A percentile compares a stretch with the other conserved stretches of the same genome.
These are phyloP conservation scores for Tachysurus vachellii DNA, from an alignment of 2,113 vertebrate genomes.

Conservation along the genomic window DNA sequence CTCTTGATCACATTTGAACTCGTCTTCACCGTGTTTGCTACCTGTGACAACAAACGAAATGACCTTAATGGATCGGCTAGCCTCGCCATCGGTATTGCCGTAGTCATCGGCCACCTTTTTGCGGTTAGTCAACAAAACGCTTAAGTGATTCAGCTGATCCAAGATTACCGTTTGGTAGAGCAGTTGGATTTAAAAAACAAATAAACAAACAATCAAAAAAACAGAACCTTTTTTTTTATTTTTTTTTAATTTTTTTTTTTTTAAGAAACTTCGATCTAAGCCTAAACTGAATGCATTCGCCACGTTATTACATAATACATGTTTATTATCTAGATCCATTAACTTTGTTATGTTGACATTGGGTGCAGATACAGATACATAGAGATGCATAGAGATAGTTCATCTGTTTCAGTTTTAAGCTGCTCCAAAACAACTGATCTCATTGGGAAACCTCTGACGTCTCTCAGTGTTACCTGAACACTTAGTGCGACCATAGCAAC, in stretches of 20 bases:
- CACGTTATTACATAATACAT: background rate
- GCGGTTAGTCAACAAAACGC: conserved; percentile 80
- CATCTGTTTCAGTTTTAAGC: background rate
- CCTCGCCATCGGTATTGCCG: conserved; percentile 90
- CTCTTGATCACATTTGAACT: conserved; percentile 94
- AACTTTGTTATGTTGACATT: background rate
- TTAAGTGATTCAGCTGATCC: background rate
- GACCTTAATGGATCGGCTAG: conserved; percentile 89
- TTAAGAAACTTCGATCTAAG: background rate
- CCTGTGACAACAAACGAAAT: conserved; percentile 88
- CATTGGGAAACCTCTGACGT: background rate
- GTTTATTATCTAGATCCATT: background rate
- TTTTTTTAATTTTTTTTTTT: too few relatives aligned
- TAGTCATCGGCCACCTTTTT: conserved; percentile 93
- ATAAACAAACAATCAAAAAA: too few relatives aligned
- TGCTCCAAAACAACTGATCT: background rate
- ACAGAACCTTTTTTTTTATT: too few relatives aligned
- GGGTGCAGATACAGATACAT: background rate
- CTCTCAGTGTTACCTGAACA: conserved; percentile 2
- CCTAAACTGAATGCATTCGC: background rate
- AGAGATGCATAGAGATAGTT: too few relatives aligned
- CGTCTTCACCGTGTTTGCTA: conserved; percentile 95
- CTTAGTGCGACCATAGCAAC: background rate
- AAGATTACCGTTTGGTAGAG: background rate
- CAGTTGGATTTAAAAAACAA: background rate